Evolutionary conservation across 1,140 invertebrate genomes (phyloP).

Genomic region (Megathymus violae): DNA sequence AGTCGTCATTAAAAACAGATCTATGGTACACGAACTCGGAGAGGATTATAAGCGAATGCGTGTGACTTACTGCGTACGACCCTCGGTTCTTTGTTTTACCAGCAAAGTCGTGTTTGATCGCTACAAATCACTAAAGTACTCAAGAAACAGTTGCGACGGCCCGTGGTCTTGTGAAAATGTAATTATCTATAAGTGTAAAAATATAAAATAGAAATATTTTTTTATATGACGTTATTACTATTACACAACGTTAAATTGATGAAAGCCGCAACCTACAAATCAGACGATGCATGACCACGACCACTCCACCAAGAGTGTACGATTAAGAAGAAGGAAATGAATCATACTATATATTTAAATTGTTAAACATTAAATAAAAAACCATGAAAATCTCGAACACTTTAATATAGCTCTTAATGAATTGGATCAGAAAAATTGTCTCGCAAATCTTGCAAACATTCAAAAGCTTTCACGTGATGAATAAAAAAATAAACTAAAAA

Average conservation of each 20-base stretch:
- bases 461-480: conserved; percentile 28
- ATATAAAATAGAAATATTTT: too few species aligned
- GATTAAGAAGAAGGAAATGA: too few species aligned
- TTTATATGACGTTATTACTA: too few species aligned
- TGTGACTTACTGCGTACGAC: conserved; percentile 10
- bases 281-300: too few species aligned
- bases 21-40: conserved; percentile 33
- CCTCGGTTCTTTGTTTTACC: neutral
- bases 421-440: conserved; percentile 3
- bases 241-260: too few species aligned
- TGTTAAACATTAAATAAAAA: neutral
- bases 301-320: too few species aligned
- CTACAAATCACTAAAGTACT: neutral
- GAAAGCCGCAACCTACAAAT: too few species aligned
- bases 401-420: conserved; percentile 9
- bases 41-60: conserved; percentile 15
- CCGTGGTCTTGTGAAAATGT: too few species aligned
- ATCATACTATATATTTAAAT: neutral
- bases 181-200: too few species aligned
- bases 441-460: conserved; percentile 26
- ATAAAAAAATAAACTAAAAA: conserved; percentile 27
- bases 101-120: neutral
- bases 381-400: neutral
- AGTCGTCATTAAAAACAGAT: conserved; percentile 62
- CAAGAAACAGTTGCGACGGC: neutral